Base-by-base conservation (phyloP, 2,888 invertebrate genomes). In the Corythucha ciliata region DNA sequence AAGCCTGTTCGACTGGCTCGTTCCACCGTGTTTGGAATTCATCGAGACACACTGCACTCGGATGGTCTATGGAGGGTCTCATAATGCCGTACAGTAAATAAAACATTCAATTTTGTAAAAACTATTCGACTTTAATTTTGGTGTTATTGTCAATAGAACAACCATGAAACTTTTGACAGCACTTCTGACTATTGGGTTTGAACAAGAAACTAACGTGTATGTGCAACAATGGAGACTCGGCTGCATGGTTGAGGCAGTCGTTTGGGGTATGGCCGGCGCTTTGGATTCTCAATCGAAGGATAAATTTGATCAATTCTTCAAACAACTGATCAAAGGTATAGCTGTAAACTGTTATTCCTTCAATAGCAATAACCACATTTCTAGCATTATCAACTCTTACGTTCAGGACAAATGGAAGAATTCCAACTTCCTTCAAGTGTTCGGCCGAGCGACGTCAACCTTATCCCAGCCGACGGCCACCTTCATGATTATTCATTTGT, bases 191-290 rank as follows among this genome's bases (percentile, higher is more conserved):
- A n/a, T n/a, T n/a, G n/a, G n/a, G n/a, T n/a, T n/a, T n/a, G n/a
- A n/a, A n/a, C n/a, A n/a, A n/a, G n/a, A n/a, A n/a, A n/a, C n/a
- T n/a, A n/a, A n/a, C n/a, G n/a, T n/a, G n/a, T n/a, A n/a, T n/a
- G n/a, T n/a, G n/a, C n/a, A n/a, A n/a, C n/a, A n/a, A 45, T 88
- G 89, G 81, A 73, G 84, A 56, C 78, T 88, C 67, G 86, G 84
- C 1, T 74, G 85, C 0, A 77, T 87, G 58, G 71, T 90, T 62
- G 79, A 79, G 63, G 75, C 83, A 1, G 68, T 86, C 40, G 75
- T 83, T 3, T 93, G 93, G 93, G 88, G 90, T 1, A 69, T 91
- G 20, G 92, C 81, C 1, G 90, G 89, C 1, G 79, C 84, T 50
- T 69, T 91, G 26, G 81, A 90, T 65, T 69, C 72, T 0, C 75